Conservation (phyloP, 2,888 invertebrate genomes). For the Gonocerus acuteangulatus region DNA sequence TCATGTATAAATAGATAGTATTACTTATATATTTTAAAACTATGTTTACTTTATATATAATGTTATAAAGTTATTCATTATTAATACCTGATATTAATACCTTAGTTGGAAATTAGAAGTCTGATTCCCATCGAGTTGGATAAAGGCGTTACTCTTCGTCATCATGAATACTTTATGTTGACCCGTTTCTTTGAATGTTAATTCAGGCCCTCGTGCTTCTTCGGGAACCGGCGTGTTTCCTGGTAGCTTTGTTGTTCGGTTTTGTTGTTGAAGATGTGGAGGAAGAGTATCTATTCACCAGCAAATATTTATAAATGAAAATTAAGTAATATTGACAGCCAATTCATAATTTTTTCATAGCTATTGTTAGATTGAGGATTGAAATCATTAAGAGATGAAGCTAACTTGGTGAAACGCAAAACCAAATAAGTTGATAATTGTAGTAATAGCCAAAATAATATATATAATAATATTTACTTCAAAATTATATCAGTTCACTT, state of each 20-base stretch:
- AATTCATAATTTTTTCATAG: background rate
- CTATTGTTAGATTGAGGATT: background rate
- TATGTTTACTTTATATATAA: too few species aligned
- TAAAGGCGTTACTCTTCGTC: conserved; percentile 81
- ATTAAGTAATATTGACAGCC: background rate
- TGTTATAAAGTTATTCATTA: background rate
- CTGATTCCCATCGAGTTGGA: conserved; percentile 82
- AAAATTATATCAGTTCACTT: too few species aligned
- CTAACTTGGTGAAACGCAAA: too few species aligned
- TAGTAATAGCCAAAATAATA: too few species aligned
- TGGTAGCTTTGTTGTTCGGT: conserved; percentile 45
- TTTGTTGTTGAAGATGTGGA: conserved; percentile 45
- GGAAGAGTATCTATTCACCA: conserved; percentile 55
- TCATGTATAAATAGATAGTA: too few species aligned
- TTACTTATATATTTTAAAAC: too few species aligned
- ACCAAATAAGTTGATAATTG: too few species aligned
- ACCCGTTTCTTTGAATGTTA: conserved; percentile 79
- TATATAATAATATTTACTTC: too few species aligned
- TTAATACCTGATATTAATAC: conserved; percentile 45
- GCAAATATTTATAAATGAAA: conserved; percentile 32
- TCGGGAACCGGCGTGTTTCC: conserved; percentile 54
- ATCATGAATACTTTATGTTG: conserved; percentile 84
- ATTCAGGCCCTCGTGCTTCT: conserved; percentile 65
- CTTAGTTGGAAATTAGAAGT: conserved; percentile 83
- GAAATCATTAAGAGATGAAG: too few species aligned